phyloP scores from a whole-genome alignment of 2,797 vertebrate species.

The Parotocinclus haroldoi region DNA sequence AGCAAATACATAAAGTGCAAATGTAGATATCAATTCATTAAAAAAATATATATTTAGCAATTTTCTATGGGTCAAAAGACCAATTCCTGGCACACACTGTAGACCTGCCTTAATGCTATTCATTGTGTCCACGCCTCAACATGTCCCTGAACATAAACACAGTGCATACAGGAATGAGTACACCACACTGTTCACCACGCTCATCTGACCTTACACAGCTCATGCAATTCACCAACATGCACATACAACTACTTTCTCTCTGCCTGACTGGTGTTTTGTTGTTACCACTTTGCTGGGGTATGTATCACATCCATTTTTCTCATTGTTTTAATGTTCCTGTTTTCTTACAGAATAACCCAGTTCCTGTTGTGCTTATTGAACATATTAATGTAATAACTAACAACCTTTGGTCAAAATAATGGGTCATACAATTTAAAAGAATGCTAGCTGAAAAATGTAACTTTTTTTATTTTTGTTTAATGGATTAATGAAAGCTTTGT shows the following conservation, averaged over 20 bases:
- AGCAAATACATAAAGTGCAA: too few relatives aligned
- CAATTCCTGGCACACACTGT: not conserved
- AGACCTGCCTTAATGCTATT: not conserved
- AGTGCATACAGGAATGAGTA: not conserved
- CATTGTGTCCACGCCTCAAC: not conserved
- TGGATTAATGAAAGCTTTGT: too few relatives aligned
- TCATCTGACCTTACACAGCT: not conserved
- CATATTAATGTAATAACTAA: too few relatives aligned
- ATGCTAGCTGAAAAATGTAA: too few relatives aligned
- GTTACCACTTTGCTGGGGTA: conserved; percentile 54
- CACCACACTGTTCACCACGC: not conserved
- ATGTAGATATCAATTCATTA: too few relatives aligned
- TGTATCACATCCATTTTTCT: conserved; percentile 44
- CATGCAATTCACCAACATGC: conserved; percentile 52
- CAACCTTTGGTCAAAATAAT: too few relatives aligned
- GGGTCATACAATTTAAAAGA: too few relatives aligned
- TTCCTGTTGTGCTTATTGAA: too few relatives aligned
- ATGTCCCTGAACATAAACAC: not conserved
- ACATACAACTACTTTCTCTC: conserved; percentile 48
- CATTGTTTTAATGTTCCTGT: not conserved
- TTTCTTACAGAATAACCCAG: not conserved
- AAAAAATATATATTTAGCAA: too few relatives aligned
- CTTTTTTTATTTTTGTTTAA: too few relatives aligned
- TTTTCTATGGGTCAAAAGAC: not conserved
- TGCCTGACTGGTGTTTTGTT: conserved; percentile 50